Evolutionary conservation across 2,888 invertebrate species (phyloP), one percentile per base, ranked within the genome.

Genomic region (Perizoma affinitatum): DNA sequence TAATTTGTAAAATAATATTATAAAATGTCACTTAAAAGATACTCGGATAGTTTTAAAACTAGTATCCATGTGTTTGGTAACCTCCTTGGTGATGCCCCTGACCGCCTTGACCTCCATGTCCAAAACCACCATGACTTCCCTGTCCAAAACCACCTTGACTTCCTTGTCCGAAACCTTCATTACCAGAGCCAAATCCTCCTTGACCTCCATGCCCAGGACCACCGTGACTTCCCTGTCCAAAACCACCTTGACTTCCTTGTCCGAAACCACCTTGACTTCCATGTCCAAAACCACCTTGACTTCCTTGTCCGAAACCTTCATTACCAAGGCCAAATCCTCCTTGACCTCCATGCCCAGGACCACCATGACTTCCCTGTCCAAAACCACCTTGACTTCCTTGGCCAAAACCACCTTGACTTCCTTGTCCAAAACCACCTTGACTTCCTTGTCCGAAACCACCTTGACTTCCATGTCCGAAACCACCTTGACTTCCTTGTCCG

Each of bases 41-140:
- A 22, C 7, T 40, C 4, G 9, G 40, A 2, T 40, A 40, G 4
- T 4, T 7, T 40, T 3, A 8, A 42, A 11, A 9, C 53, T 65
- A 67, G 50, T 67, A 65, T n/a, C 67, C 65, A 6, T 56, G 40
- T 0, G 65, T 53, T 57, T 67, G 6, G 47, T 67, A 67, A 10
- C 65, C 67, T 6, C 61, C 64, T 10, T 34, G 64, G 33, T 59
- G 5, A 49, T 5, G 11, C 6, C 49, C 49, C 38, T 11, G 10
- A 6, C 55, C 60, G 11, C 61, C 61, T 54, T 61, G 65, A 38
- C 36, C 43, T 0, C 60, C 53, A 4, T 53, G 60, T 4, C 54
- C 49, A 46, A 36, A 58, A 0, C 61, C 65, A 41, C 61, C 60
- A 53, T 63, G 59, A n/a, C 42, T 49, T 0, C 59, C 48, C 0